Evolutionary conservation across 2,113 vertebrate species (phyloP).

Genomic region (Orycteropus afer): DNA sequence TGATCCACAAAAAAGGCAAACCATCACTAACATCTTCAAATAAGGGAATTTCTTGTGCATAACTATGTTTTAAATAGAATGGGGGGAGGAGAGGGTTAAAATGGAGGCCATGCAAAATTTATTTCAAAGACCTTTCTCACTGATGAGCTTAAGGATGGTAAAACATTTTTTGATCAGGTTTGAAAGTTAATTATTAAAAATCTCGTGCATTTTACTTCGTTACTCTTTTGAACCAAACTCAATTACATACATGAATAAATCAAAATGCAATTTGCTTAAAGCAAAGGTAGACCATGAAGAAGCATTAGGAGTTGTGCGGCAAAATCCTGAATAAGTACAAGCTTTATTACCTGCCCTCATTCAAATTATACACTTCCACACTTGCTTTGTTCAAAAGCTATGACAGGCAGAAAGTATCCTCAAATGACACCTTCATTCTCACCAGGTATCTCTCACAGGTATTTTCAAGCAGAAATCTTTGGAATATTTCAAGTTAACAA

Average conservation of each 20-base stretch:
- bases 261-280: slow-evolving; percentile 1
- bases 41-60: not conserved
- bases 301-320: not conserved
- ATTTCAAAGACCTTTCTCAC: slow-evolving; percentile 14
- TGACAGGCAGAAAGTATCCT: not conserved
- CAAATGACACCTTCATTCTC: not conserved
- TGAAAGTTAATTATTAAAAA: slow-evolving; percentile 36
- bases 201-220: slow-evolving; percentile 1
- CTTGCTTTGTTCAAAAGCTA: slow-evolving; percentile 6
- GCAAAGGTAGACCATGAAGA: not conserved
- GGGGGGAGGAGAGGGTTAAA: not conserved
- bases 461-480: not conserved
- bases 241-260: not conserved
- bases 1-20: not conserved
- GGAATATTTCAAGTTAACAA: slow-evolving; percentile 44
- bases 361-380: not conserved
- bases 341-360: not conserved
- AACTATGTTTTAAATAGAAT: slow-evolving; percentile 26
- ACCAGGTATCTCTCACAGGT: not conserved
- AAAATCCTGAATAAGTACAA: not conserved
- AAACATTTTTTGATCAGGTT: not conserved
- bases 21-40: not conserved
- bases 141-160: not conserved
- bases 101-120: not conserved
- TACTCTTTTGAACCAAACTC: slow-evolving; percentile 42